Evolutionary conservation across 2,797 vertebrate genomes (phyloP).

Genomic region (Zenarchopterus dispar): DNA sequence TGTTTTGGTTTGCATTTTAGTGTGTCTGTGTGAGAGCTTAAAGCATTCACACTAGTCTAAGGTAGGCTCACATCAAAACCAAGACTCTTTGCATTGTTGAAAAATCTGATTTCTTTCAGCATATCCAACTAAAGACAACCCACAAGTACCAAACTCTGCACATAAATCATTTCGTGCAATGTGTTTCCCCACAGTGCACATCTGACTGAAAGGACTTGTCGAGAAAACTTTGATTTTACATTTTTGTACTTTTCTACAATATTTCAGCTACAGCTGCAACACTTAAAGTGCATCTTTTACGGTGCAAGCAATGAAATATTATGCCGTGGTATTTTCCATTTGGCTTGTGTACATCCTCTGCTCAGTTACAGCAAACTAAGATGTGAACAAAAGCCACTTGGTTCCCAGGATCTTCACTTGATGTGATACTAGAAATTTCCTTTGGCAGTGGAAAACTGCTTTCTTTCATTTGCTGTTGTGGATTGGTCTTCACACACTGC

Average conservation of each 20-base stretch:
- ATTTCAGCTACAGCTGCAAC: too few species aligned
- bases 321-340: not conserved
- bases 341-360: not conserved
- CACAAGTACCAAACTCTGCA: too few species aligned
- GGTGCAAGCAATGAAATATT: not conserved
- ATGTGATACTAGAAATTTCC: constrained; percentile 4
- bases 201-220: too few species aligned
- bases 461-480: constrained; percentile 18
- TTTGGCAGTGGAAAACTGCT: constrained; percentile 3
- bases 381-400: not conserved
- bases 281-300: not conserved
- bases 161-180: not conserved
- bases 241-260: too few species aligned
- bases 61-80: too few species aligned
- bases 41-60: too few species aligned
- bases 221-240: not conserved
- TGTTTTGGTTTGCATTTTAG: too few species aligned
- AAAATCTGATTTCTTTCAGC: not conserved
- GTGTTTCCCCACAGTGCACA: not conserved
- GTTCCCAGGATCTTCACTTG: not conserved
- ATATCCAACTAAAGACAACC: not conserved
- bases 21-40: too few species aligned
- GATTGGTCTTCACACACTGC: constrained; percentile 36
- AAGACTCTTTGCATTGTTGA: not conserved
- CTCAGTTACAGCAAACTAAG: not conserved